Percentiles rank a stretch among this genome's conserved stretches.
Evolutionary conservation across 2,888 invertebrate genomes (phyloP).

Genomic region (Eristalinus sepulchralis): DNA sequence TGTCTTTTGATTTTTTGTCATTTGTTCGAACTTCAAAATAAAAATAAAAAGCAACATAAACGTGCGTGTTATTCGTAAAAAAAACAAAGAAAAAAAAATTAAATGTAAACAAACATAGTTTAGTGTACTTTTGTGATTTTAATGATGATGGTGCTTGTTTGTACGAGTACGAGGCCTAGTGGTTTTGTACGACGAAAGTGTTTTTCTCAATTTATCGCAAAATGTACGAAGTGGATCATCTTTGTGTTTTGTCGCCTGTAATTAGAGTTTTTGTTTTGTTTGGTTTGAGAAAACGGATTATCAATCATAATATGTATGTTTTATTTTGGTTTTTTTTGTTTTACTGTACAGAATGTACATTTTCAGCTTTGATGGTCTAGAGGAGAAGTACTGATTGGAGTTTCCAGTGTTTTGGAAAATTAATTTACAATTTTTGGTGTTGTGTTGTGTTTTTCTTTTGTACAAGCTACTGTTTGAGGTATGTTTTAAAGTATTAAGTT

Average conservation of each 20-base stretch:
- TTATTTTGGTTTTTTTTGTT: neutral
- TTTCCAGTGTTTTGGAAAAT: neutral
- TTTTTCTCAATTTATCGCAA: slow-evolving; percentile 61
- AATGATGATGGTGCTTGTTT: slow-evolving; percentile 42
- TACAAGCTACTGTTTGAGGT: neutral
- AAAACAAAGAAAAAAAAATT: neutral
- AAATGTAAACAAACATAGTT: slow-evolving; percentile 7
- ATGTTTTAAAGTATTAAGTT: neutral
- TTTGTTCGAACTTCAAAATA: neutral
- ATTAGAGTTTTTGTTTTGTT: slow-evolving; percentile 34
- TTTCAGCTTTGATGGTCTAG: neutral
- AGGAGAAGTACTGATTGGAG: neutral
- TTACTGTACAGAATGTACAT: slow-evolving; percentile 44
- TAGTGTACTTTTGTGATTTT: slow-evolving; percentile 36
- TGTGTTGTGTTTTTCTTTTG: neutral
- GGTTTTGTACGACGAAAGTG: slow-evolving; percentile 24
- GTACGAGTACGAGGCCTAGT: slow-evolving; percentile 25
- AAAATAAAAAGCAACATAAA: neutral
- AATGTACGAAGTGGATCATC: slow-evolving; percentile 43
- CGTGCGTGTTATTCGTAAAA: slow-evolving; percentile 30
- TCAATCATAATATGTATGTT: neutral
- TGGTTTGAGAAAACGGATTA: slow-evolving; percentile 12
- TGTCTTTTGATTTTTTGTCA: slow-evolving; percentile 5
- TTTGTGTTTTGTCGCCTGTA: slow-evolving; percentile 52
- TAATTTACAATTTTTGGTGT: slow-evolving; percentile 13